Conservation (phyloP, 2,888 invertebrate genomes). For the Allacma fusca region DNA sequence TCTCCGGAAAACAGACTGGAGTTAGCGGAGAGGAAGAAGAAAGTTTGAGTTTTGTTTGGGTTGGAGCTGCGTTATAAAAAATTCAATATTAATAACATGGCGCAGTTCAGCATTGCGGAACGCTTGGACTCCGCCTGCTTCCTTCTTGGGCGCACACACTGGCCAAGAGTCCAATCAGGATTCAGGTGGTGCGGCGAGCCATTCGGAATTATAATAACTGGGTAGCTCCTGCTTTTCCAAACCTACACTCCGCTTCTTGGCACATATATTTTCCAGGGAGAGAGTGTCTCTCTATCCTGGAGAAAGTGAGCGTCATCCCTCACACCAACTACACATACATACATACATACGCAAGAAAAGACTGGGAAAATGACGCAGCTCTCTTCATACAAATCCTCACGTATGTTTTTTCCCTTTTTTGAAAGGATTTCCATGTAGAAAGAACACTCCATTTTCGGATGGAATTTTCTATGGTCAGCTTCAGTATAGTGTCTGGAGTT, state of each 20-base stretch:
- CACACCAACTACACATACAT: neutral
- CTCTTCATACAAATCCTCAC: constrained; percentile 43
- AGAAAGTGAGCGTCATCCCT: no score
- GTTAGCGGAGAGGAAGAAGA: constrained; percentile 16
- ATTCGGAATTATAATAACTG: constrained; percentile 45
- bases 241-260: neutral
- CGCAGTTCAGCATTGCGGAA: constrained; percentile 46
- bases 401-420: constrained; percentile 41
- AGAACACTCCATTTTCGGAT: constrained; percentile 43
- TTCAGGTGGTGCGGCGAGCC: constrained; percentile 43
- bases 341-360: neutral
- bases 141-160: constrained; percentile 42
- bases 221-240: neutral
- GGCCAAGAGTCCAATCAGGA: constrained; percentile 47
- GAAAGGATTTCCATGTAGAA: constrained; percentile 48
- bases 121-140: constrained; percentile 37
- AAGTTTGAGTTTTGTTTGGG: constrained; percentile 34
- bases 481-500: constrained; percentile 3
- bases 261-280: no score
- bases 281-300: constrained; percentile 13
- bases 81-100: constrained; percentile 47
- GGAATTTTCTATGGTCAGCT: constrained; percentile 32
- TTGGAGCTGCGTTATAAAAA: constrained; percentile 45
- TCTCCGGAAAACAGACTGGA: neutral
- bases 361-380: constrained; percentile 42